Evolutionary conservation across 2,113 vertebrate species (phyloP).

Genomic region (Penelope pileata): DNA sequence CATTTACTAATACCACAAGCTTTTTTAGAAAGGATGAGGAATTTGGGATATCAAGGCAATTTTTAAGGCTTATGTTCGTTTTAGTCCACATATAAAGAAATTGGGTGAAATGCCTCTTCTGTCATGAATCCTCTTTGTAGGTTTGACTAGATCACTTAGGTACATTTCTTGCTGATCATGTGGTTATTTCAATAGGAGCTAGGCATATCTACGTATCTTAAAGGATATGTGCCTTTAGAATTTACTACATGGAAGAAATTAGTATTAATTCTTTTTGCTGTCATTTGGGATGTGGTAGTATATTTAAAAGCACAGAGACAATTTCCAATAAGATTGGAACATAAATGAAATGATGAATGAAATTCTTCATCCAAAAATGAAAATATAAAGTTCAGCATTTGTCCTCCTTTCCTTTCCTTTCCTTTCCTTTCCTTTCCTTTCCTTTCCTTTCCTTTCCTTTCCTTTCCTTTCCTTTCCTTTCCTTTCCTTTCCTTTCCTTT

Average conservation of each 20-base stretch:
- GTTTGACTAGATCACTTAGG: not conserved
- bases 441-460: too few relatives aligned
- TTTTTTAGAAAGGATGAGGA: not conserved
- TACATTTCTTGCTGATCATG: accelerated
- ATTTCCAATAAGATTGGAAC: too few relatives aligned
- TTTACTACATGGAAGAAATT: not conserved
- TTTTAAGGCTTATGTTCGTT: not conserved
- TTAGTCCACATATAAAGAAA: not conserved
- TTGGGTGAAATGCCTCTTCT: not conserved
- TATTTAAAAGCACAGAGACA: not conserved
- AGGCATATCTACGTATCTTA: not conserved
- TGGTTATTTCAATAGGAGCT: not conserved
- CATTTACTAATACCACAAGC: not conserved
- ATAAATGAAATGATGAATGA: not conserved
- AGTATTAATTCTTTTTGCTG: not conserved
- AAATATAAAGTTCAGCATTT: not conserved
- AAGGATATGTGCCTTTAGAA: not conserved
- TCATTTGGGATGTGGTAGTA: accelerated
- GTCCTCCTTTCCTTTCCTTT: not conserved
- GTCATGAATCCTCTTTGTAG: not conserved
- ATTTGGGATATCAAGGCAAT: not conserved
- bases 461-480: too few relatives aligned
- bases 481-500: too few relatives aligned
- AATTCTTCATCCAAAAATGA: not conserved
- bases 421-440: not conserved